Conservation (phyloP, 2,888 invertebrate species). For the Drosophila niveifrons region DNA sequence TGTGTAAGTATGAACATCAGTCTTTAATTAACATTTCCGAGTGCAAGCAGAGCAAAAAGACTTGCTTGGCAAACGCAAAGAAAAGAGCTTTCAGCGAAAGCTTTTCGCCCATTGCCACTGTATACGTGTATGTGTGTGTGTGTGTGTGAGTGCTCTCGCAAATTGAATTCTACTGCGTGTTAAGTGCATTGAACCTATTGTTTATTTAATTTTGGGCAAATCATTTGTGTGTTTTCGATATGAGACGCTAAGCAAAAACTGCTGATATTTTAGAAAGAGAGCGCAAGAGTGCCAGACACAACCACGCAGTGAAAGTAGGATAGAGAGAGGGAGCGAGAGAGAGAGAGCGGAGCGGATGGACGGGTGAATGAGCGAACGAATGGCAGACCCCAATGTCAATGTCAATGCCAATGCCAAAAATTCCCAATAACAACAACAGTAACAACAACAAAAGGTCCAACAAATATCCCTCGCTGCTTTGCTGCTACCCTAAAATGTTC, state of each 20-base stretch:
- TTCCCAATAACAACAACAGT: conserved; percentile 3
- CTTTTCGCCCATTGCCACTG: neutral
- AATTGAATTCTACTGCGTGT: conserved; percentile 76
- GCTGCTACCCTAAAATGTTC: neutral
- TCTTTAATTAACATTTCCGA: conserved; percentile 46
- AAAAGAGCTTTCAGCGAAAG: conserved; percentile 36
- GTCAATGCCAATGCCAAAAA: conserved; percentile 26
- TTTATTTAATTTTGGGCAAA: conserved; percentile 71
- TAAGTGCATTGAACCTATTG: conserved; percentile 76
- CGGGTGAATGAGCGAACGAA: conserved; percentile 1
- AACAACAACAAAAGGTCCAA: conserved; percentile 15
- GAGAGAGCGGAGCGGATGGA: neutral
- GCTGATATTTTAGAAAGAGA: conserved; percentile 56
- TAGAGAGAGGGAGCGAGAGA: neutral
- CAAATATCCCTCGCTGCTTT: neutral
- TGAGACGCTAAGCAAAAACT: conserved; percentile 66
- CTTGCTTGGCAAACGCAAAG: neutral
- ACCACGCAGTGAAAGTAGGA: neutral
- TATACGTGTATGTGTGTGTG: conserved; percentile 21
- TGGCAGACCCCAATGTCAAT: conserved; percentile 15
- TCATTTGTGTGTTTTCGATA: conserved; percentile 60
- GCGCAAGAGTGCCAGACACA: neutral
- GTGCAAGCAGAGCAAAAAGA: conserved; percentile 35
- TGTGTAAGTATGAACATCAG: neutral
- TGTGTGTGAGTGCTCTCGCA: conserved; percentile 34